These are phyloP conservation scores for Holacanthus passer DNA, from an alignment of 2,113 vertebrate genomes.

Conservation along the genomic window DNA sequence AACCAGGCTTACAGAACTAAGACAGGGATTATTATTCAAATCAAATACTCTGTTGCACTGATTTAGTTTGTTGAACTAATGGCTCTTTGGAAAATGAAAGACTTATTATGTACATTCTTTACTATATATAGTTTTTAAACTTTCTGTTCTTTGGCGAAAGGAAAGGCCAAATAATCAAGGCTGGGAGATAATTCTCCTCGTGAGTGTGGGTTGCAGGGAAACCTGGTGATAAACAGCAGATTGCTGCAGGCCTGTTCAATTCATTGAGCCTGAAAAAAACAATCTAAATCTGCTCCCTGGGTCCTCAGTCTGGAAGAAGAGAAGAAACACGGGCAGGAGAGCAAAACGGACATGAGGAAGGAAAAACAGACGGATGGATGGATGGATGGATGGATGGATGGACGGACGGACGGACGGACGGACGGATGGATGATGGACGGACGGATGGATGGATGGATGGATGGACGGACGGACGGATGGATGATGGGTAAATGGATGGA, in stretches of 20 bases:
- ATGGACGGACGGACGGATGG: conserved; percentile 5
- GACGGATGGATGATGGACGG: neutral
- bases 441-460: neutral
- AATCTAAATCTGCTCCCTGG: conserved; percentile 38
- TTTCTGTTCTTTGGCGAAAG: neutral
- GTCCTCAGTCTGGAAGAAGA: conserved; percentile 11
- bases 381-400: neutral
- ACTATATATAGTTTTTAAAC: neutral
- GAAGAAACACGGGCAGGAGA: neutral
- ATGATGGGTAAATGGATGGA: too few relatives aligned
- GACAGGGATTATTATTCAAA: neutral
- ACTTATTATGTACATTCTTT: neutral
- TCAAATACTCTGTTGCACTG: neutral
- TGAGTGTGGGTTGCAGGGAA: conserved; percentile 17
- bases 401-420: neutral
- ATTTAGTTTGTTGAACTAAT: neutral
- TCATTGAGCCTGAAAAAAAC: conserved; percentile 44
- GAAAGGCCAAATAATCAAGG: neutral
- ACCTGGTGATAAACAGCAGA: conserved; percentile 27
- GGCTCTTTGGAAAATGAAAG: neutral
- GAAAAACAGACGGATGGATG: neutral
- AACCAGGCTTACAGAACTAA: conserved; percentile 1
- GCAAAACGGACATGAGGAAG: neutral
- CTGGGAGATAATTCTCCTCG: conserved; percentile 16
- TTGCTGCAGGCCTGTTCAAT: conserved; percentile 44